phyloP scores from a whole-genome alignment of 2,888 invertebrate species.

The Rhorus exstirpatorius region DNA sequence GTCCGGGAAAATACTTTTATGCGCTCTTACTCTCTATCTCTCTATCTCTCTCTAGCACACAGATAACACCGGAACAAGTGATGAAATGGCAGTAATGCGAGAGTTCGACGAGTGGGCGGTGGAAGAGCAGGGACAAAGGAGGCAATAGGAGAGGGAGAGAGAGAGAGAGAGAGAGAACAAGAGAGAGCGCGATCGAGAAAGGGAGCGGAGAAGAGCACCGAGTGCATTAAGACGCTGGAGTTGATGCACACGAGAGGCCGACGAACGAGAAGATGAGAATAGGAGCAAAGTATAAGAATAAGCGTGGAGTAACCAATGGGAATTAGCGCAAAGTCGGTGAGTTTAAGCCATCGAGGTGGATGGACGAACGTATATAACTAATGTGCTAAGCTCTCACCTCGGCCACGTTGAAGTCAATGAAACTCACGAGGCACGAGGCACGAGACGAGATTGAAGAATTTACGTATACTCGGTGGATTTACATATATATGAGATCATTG shows the following conservation, averaged over 20 bases:
- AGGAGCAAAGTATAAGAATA: slow-evolving; percentile 63
- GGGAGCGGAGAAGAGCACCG: background rate
- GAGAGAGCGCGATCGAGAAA: background rate
- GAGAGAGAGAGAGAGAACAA: too few species aligned
- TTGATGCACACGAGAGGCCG: background rate
- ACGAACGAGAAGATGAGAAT: background rate
- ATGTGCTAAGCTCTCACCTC: slow-evolving; percentile 60
- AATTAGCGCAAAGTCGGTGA: slow-evolving; percentile 70
- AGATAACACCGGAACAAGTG: too few species aligned
- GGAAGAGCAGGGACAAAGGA: too few species aligned
- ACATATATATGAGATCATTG: too few species aligned
- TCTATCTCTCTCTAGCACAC: too few species aligned
- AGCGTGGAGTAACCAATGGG: slow-evolving; percentile 68
- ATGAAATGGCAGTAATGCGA: too few species aligned
- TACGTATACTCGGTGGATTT: background rate
- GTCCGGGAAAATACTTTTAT: too few species aligned
- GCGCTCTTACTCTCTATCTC: too few species aligned
- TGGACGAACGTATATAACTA: slow-evolving; percentile 65
- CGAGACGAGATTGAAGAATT: slow-evolving; percentile 21
- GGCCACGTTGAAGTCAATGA: slow-evolving; percentile 59
- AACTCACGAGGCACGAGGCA: slow-evolving; percentile 55
- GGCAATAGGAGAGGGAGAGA: too few species aligned
- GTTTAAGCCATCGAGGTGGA: slow-evolving; percentile 65
- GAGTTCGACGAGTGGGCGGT: too few species aligned
- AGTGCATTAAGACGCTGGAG: slow-evolving; percentile 1